phyloP scores from a whole-genome alignment of 2,797 vertebrate species.

The Leptodactylus fallax region DNA sequence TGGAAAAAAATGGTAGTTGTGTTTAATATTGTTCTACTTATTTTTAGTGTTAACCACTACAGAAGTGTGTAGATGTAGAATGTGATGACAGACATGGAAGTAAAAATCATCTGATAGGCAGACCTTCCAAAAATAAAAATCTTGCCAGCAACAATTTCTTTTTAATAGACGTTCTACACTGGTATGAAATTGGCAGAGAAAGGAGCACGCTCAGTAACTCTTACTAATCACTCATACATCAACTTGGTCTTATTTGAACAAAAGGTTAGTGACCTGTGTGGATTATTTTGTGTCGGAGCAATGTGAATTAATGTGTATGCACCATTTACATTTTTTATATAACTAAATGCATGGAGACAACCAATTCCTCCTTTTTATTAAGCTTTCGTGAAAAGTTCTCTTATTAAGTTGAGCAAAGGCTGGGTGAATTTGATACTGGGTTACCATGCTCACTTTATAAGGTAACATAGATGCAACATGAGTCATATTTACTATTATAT shows the following conservation, averaged over 20 bases:
- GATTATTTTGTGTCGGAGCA: not conserved
- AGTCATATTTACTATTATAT: not conserved
- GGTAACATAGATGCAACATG: not conserved
- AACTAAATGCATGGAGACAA: not conserved
- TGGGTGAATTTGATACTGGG: too few species aligned
- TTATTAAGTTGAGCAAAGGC: not conserved
- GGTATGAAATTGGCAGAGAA: slow-evolving; percentile 32
- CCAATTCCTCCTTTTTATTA: not conserved
- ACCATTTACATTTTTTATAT: not conserved
- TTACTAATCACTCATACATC: slow-evolving; percentile 35
- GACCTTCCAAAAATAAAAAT: slow-evolving; percentile 29
- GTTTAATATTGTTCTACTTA: not conserved
- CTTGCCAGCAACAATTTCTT: not conserved
- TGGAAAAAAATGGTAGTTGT: not conserved
- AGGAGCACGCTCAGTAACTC: slow-evolving; percentile 23
- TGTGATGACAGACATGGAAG: not conserved
- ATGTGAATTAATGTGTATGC: not conserved
- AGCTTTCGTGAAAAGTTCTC: not conserved
- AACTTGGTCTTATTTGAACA: slow-evolving; percentile 13
- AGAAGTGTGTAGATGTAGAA: not conserved
- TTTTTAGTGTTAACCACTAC: not conserved
- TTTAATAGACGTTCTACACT: slow-evolving; percentile 33
- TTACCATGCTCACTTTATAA: not conserved
- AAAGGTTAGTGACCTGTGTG: slow-evolving; percentile 40
- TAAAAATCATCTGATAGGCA: not conserved